Evolutionary conservation across 2,113 vertebrate species (phyloP), one percentile per base, ranked within the genome.

Genomic region (Phoxinus phoxinus): DNA sequence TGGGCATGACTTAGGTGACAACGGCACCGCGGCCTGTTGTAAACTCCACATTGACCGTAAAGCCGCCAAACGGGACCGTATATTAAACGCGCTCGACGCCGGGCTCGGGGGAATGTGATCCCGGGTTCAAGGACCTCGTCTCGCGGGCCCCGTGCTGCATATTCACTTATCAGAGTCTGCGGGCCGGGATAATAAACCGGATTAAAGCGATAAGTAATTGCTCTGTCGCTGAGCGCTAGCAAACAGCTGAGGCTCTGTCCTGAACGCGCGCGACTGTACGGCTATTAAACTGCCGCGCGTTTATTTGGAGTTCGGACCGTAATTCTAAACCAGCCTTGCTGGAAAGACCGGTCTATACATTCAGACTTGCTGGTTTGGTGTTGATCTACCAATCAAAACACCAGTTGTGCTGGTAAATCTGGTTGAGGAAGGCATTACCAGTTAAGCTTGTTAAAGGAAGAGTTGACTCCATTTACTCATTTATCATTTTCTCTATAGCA

Each of bases 1-100:
- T 98, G 96, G 97, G 97, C 96, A 95, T 94, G 95, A 95, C 95
- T 95, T 91, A 96, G 96, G 96, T 96, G 96, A 97, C 96, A 96
- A 95, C 95, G 86, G 84, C 90, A 87, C 94, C 91, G 94, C 94
- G 92, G 96, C 93, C 94, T 92, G 92, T 92, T 94, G 95, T 96
- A 97, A 97, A 96, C 93, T 92, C 95, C 90, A 85, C 89, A 27
- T 89, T 89, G 96, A 95, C 96, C 95, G 63, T 96, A 94, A 95
- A 96, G 92, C 91, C 92, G 37, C 5, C 35, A 75, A 91, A 94
- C 95, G 93, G 95, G 93, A 94, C 95, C 75, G 91, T 97, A 96
- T 96, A 96, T 98, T 41, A 63, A 88, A 88, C 59, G 32, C 12
- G 17, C 3, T 21, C 30, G 44, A n/a, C 81, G n/a, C 23, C 83